Percentiles rank a stretch among this genome's conserved stretches.
Evolutionary conservation across 92 coral and sea anemone species (phyloP).

Genomic region (Porites evermanni): DNA sequence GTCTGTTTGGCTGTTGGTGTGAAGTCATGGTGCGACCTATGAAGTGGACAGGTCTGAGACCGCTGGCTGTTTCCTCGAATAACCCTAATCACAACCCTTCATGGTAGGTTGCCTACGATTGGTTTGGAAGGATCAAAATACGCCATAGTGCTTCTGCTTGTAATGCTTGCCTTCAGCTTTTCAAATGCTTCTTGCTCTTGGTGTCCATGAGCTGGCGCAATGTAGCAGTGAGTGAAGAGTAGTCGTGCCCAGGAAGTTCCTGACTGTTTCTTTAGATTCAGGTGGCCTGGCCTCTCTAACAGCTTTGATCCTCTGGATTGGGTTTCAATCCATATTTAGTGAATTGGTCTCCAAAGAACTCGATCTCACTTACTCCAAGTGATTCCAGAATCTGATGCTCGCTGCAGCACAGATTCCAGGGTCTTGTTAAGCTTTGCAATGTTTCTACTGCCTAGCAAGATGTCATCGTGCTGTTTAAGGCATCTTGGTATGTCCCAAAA

Average conservation of each 20-base stretch:
- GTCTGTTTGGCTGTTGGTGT: constrained; percentile 69
- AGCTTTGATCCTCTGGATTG: constrained; percentile 53
- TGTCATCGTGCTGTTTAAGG: constrained; percentile 61
- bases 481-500: constrained; percentile 69
- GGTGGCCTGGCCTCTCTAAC: constrained; percentile 57
- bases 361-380: constrained; percentile 37
- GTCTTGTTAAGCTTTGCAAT: constrained; percentile 52
- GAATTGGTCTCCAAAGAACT: constrained; percentile 57
- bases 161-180: constrained; percentile 47
- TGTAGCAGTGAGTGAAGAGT: constrained; percentile 59
- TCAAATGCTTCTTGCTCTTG: constrained; percentile 42
- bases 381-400: constrained; percentile 62
- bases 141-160: constrained; percentile 55
- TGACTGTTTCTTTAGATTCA: constrained; percentile 47
- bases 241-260: constrained; percentile 73
- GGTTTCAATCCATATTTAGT: constrained; percentile 52
- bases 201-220: constrained; percentile 56
- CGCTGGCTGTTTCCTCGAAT: constrained; percentile 41
- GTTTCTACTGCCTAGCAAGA: constrained; percentile 54
- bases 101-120: constrained; percentile 60
- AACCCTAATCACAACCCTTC: constrained; percentile 70
- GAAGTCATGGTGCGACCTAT: constrained; percentile 68
- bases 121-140: constrained; percentile 56
- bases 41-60: constrained; percentile 30
- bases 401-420: constrained; percentile 40